Conservation (phyloP, 2,797 vertebrate genomes). For the Salmo trutta region DNA sequence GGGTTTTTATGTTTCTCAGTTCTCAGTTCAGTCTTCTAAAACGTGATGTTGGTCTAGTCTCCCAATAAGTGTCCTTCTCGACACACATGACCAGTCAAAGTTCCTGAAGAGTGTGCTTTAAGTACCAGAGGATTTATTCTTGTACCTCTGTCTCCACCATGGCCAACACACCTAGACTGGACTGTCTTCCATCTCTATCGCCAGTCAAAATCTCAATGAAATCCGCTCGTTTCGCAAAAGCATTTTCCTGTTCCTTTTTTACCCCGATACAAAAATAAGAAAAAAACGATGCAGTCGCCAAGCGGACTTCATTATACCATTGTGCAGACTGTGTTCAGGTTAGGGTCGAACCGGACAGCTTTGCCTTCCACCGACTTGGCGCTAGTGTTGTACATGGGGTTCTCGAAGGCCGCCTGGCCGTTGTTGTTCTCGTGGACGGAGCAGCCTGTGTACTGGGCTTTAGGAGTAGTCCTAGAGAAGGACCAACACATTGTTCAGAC, state of each 20-base stretch:
- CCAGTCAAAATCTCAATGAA: slow-evolving; percentile 55
- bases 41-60: slow-evolving; percentile 62
- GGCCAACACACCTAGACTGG: neutral
- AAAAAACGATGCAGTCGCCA: slow-evolving; percentile 18
- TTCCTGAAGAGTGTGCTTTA: slow-evolving; percentile 92
- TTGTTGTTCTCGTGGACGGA: slow-evolving; percentile 99
- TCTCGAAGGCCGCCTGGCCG: slow-evolving; percentile 98
- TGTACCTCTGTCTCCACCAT: neutral
- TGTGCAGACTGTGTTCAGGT: slow-evolving; percentile 99
- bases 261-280: neutral
- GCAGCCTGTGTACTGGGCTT: slow-evolving; percentile 98
- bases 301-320: slow-evolving; percentile 88
- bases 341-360: slow-evolving; percentile 96
- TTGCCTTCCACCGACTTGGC: slow-evolving; percentile 95
- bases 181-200: neutral
- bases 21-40: slow-evolving; percentile 72
- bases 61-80: slow-evolving; percentile 67
- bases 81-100: slow-evolving; percentile 76
- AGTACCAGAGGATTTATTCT: slow-evolving; percentile 67
- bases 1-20: slow-evolving; percentile 21
- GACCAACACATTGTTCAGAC: slow-evolving; percentile 13
- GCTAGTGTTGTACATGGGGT: slow-evolving; percentile 99
- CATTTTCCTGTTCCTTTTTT: neutral
- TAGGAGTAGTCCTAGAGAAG: slow-evolving; percentile 90
- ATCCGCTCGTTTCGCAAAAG: slow-evolving; percentile 1